These are phyloP conservation scores for Dermatemys mawii DNA, from an alignment of 2,113 vertebrate genomes.

Conservation along the genomic window DNA sequence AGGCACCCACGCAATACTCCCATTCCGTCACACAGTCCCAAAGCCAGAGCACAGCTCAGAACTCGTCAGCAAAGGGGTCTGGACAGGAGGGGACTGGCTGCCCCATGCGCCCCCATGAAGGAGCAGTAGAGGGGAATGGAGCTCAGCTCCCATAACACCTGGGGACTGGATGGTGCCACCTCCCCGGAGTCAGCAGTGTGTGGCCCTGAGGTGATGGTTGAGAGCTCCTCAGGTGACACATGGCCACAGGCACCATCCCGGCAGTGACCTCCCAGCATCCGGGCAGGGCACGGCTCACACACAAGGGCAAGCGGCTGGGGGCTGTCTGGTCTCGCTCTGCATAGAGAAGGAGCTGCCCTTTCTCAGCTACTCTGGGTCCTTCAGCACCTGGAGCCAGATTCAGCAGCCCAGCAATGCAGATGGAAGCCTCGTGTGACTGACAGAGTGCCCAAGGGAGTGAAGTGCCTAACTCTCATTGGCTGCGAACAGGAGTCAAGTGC, in stretches of 20 bases:
- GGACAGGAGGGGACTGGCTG: not conserved
- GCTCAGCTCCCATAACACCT: not conserved
- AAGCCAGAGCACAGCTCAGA: no score
- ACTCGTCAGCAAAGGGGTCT: not conserved
- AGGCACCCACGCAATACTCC: no score
- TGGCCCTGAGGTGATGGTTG: not conserved
- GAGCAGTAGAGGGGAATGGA: not conserved
- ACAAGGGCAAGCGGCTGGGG: no score
- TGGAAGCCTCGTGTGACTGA: accelerated
- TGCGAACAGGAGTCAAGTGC: no score
- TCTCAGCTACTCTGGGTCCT: no score
- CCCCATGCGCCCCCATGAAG: not conserved
- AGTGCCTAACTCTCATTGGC: no score
- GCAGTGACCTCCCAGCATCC: not conserved
- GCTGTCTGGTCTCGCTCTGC: no score
- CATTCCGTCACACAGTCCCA: no score
- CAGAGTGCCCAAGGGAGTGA: no score
- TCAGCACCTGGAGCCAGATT: no score
- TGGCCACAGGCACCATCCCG: accelerated
- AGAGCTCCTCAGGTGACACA: not conserved
- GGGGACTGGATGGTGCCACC: accelerated
- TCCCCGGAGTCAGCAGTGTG: not conserved
- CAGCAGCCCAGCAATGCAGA: no score
- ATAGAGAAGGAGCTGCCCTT: no score
- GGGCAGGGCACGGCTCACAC: not conserved